Evolutionary conservation across 2,797 vertebrate genomes (phyloP).

Genomic region (Notolabrus celidotus): DNA sequence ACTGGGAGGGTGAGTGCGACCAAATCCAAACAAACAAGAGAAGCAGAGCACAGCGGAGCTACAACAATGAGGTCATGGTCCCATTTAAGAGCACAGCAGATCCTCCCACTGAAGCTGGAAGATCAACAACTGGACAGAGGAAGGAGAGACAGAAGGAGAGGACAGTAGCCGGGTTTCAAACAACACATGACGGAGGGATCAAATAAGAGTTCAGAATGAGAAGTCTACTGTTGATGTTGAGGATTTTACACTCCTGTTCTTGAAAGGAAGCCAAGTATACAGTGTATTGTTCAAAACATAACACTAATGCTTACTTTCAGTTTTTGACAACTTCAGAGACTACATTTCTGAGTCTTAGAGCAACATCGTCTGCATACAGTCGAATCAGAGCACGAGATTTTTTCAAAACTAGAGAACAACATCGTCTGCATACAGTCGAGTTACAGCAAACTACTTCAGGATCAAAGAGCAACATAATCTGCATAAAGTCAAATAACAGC

Average conservation of each 20-base stretch:
- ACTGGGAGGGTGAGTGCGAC: constrained; percentile 53
- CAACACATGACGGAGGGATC: background rate
- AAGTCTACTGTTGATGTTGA: too few relatives aligned
- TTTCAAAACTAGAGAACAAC: too few relatives aligned
- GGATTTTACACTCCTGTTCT: too few relatives aligned
- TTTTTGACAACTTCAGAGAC: background rate
- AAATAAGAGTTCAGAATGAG: background rate
- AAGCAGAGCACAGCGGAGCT: constrained; percentile 50
- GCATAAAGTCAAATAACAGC: too few relatives aligned
- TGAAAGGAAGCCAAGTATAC: too few relatives aligned
- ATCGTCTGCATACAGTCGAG: too few relatives aligned
- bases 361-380: constrained; percentile 22
- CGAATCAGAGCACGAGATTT: too few relatives aligned
- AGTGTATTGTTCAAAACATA: too few relatives aligned
- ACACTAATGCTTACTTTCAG: too few relatives aligned
- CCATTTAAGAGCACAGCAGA: constrained; percentile 48
- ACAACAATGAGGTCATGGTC: constrained; percentile 79
- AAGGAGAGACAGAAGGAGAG: background rate
- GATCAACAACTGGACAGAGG: constrained; percentile 31
- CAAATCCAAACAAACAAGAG: constrained; percentile 78
- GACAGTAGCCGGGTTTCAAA: background rate
- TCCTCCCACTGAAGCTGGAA: constrained; percentile 51
- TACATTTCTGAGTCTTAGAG: background rate
- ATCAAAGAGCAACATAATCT: too few relatives aligned
- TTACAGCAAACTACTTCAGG: too few relatives aligned